Percentiles rank a stretch among this genome's conserved stretches.
These are phyloP conservation scores for Esox masquinongy DNA, from an alignment of 2,797 vertebrate genomes.

Conservation along the genomic window DNA sequence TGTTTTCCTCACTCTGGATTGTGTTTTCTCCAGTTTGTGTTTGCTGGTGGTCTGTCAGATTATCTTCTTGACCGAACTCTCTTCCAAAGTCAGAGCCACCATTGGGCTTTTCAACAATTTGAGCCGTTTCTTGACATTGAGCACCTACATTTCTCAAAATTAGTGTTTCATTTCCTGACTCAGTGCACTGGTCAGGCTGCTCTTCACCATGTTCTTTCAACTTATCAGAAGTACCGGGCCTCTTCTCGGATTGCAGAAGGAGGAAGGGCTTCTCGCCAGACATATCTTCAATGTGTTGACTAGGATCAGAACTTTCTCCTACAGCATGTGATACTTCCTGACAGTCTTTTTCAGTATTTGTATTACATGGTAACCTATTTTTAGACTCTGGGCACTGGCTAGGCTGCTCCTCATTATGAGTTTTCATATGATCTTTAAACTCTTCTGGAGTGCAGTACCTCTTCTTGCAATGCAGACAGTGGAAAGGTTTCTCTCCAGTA, in stretches of 20 bases:
- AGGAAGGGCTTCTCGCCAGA: background rate
- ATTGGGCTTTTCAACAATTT: background rate
- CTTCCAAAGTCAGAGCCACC: background rate
- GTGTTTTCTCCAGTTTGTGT: background rate
- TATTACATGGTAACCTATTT: background rate
- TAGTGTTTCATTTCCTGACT: background rate
- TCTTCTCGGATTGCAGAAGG: background rate
- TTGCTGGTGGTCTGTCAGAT: background rate
- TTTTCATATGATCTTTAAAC: background rate
- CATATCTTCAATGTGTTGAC: background rate
- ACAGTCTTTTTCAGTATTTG: background rate
- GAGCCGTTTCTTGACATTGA: background rate
- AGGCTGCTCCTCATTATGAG: background rate
- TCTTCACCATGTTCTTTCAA: background rate
- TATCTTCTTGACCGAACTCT: background rate
- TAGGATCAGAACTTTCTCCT: background rate
- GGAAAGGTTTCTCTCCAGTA: background rate
- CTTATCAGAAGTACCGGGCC: background rate
- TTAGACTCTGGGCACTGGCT: background rate
- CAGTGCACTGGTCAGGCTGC: background rate
- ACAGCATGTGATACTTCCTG: background rate
- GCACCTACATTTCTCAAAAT: background rate
- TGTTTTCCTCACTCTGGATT: no score
- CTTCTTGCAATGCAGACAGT: background rate
- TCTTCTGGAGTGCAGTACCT: background rate